Percentiles rank a stretch among this genome's conserved stretches.
Conservation (phyloP, 2,888 invertebrate genomes). For the Pinctada fucata region DNA sequence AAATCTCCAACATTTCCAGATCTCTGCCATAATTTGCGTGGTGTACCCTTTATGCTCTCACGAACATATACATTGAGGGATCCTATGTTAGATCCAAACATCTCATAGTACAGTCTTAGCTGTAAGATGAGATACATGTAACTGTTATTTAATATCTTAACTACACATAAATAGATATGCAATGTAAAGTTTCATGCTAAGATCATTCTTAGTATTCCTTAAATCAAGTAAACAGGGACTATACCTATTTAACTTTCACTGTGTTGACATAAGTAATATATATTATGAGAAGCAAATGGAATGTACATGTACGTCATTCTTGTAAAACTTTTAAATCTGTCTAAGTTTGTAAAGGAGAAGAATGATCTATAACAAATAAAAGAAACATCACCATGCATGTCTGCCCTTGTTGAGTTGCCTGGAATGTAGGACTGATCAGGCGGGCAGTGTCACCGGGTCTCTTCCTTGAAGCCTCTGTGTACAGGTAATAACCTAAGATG, state of each 20-base stretch:
- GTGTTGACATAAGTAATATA: too few species aligned
- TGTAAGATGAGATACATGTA: neutral
- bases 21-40: conserved; percentile 64
- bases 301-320: too few species aligned
- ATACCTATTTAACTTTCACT: too few species aligned
- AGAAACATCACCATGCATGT: conserved; percentile 36
- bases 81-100: conserved; percentile 66
- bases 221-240: too few species aligned
- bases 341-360: too few species aligned
- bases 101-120: conserved; percentile 73
- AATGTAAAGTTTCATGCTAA: too few species aligned
- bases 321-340: too few species aligned
- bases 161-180: too few species aligned
- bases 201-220: too few species aligned
- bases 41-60: conserved; percentile 44
- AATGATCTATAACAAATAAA: too few species aligned
- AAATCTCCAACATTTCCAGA: conserved; percentile 62
- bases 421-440: conserved; percentile 53
- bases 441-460: conserved; percentile 58
- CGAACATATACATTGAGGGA: conserved; percentile 64
- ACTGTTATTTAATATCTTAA: too few species aligned
- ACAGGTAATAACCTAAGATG: conserved; percentile 60
- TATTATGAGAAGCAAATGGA: too few species aligned
- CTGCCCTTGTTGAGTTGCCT: conserved; percentile 21
- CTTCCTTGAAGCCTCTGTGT: conserved; percentile 60